These are phyloP conservation scores for Plotosus lineatus DNA, from an alignment of 2,113 vertebrate genomes.

Conservation along the genomic window DNA sequence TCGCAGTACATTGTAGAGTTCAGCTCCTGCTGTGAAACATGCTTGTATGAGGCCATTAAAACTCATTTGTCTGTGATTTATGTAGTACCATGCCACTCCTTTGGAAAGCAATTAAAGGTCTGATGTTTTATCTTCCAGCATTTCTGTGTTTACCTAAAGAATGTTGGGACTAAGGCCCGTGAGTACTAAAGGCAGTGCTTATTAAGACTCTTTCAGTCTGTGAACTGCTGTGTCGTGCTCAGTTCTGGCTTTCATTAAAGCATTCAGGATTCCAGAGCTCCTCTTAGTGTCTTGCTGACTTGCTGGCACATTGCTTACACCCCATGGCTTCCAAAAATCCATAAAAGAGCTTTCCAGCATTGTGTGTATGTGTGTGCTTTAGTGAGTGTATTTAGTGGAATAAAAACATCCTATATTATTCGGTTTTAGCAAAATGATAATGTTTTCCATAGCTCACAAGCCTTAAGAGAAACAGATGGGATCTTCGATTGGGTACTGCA, in stretches of 20 bases:
- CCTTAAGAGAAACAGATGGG: constrained; percentile 6
- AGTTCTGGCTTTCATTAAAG: constrained; percentile 85
- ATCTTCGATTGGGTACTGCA: not conserved
- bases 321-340: constrained; percentile 71
- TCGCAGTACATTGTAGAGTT: not conserved
- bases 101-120: not conserved
- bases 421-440: constrained; percentile 14
- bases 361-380: constrained; percentile 47
- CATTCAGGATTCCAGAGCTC: constrained; percentile 81
- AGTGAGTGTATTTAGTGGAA: constrained; percentile 9
- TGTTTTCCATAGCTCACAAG: constrained; percentile 10
- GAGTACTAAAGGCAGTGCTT: not conserved
- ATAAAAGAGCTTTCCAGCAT: constrained; percentile 65
- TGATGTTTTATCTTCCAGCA: not conserved
- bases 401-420: constrained; percentile 12
- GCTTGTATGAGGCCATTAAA: not conserved
- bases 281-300: constrained; percentile 73
- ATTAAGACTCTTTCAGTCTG: constrained; percentile 45
- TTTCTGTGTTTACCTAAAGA: not conserved
- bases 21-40: not conserved
- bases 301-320: constrained; percentile 81
- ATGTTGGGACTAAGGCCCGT: not conserved
- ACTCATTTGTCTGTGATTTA: not conserved
- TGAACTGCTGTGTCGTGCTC: constrained; percentile 83
- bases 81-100: not conserved